phyloP scores from a whole-genome alignment of 1,140 invertebrate species.

The Laupala kohalensis region DNA sequence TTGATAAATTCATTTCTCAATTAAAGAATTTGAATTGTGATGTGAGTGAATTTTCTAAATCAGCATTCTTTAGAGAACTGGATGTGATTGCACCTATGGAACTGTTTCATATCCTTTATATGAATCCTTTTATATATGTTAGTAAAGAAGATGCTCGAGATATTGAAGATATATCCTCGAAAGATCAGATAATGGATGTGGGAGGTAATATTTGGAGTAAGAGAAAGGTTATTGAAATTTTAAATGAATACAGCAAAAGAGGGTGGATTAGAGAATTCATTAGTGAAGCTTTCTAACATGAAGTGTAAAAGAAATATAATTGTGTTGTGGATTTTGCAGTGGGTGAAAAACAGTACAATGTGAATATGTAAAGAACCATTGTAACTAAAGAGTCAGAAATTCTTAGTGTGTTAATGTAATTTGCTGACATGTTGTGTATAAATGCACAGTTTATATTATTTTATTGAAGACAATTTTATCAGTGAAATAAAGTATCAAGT shows the following conservation, averaged over 20 bases:
- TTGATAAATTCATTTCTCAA: slow-evolving; percentile 1
- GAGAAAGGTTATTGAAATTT: neutral
- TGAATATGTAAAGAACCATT: neutral
- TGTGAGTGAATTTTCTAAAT: neutral
- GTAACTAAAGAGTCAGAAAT: neutral
- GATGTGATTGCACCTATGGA: slow-evolving; percentile 2
- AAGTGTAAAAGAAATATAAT: neutral
- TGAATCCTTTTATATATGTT: neutral
- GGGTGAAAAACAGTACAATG: neutral
- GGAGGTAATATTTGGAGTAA: neutral
- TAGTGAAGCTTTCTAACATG: too few relatives aligned
- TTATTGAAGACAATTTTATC: neutral
- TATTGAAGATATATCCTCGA: neutral
- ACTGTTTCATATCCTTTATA: slow-evolving; percentile 1
- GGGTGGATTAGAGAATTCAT: neutral
- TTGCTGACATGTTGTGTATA: neutral
- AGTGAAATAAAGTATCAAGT: neutral
- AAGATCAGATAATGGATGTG: neutral
- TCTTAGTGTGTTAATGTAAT: neutral
- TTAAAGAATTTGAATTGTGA: slow-evolving; percentile 5
- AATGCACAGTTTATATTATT: neutral
- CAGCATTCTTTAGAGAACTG: neutral
- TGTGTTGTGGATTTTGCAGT: neutral
- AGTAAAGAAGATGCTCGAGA: neutral
- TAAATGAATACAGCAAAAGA: neutral